Percentiles rank a stretch among this genome's conserved stretches.
phyloP scores from a whole-genome alignment of 2,888 invertebrate species.

The Drosophila kambysellisi region DNA sequence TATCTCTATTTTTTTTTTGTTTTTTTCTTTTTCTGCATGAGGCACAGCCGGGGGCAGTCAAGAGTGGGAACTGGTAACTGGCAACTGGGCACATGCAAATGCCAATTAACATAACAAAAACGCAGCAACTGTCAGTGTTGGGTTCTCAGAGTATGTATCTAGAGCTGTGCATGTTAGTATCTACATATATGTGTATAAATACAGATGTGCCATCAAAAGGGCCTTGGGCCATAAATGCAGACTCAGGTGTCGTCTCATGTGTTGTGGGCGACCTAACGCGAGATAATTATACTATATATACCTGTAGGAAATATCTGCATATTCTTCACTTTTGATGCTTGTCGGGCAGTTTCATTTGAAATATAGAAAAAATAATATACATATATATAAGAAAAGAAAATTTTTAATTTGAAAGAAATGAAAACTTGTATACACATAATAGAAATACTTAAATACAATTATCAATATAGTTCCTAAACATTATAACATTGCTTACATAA shows the following conservation, averaged over 20 bases:
- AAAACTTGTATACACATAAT: not conserved
- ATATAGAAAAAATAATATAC: not conserved
- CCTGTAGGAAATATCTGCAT: slow-evolving; percentile 18
- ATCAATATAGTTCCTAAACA: not conserved
- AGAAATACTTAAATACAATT: too few relatives aligned
- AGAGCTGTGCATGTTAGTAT: not conserved
- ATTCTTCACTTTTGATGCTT: slow-evolving; percentile 3
- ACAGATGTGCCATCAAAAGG: slow-evolving; percentile 40
- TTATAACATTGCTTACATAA: not conserved
- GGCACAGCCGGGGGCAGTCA: slow-evolving; percentile 11
- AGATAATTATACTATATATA: slow-evolving; percentile 53
- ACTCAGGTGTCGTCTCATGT: slow-evolving; percentile 76
- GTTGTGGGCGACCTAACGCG: slow-evolving; percentile 55
- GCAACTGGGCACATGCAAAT: slow-evolving; percentile 57
- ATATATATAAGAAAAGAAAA: too few relatives aligned
- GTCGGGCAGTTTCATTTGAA: not conserved
- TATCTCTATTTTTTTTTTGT: not conserved
- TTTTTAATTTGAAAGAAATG: not conserved
- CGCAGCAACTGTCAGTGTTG: slow-evolving; percentile 36
- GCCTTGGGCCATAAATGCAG: slow-evolving; percentile 65
- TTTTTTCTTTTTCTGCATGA: not conserved
- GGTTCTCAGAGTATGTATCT: slow-evolving; percentile 12
- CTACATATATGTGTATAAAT: not conserved
- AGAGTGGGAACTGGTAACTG: slow-evolving; percentile 12
- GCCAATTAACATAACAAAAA: slow-evolving; percentile 80